phyloP scores from a whole-genome alignment of 1,140 invertebrate species.

The Aphelenchoides besseyi region DNA sequence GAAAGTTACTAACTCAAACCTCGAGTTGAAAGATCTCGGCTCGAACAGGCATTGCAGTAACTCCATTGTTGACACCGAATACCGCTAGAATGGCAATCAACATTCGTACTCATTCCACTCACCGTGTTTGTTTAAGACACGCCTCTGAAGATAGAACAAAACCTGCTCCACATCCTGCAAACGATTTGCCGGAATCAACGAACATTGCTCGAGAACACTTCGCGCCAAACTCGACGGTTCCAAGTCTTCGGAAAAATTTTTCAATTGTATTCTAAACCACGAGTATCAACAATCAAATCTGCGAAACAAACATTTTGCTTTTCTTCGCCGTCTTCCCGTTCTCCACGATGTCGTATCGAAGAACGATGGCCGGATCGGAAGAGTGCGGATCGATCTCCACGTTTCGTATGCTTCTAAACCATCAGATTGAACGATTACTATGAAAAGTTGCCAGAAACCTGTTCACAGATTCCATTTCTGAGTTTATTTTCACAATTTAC shows the following conservation, averaged over 20 bases:
- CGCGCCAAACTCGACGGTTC: slow-evolving; percentile 76
- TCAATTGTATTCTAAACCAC: slow-evolving; percentile 74
- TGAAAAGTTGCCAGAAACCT: too few species aligned
- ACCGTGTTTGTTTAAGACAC: slow-evolving; percentile 66
- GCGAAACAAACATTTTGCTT: slow-evolving; percentile 63
- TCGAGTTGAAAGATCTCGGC: slow-evolving; percentile 16
- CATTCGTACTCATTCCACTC: neutral
- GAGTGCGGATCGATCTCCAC: slow-evolving; percentile 84
- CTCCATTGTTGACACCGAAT: slow-evolving; percentile 15
- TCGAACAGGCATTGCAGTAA: neutral
- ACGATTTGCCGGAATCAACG: slow-evolving; percentile 80
- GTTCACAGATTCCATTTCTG: too few species aligned
- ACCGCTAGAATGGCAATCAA: neutral
- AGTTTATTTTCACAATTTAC: too few species aligned
- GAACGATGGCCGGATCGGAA: slow-evolving; percentile 80
- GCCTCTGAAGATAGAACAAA: slow-evolving; percentile 83
- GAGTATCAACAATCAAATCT: slow-evolving; percentile 15
- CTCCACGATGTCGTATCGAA: slow-evolving; percentile 72
- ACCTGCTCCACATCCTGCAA: slow-evolving; percentile 81
- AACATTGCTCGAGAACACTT: slow-evolving; percentile 83
- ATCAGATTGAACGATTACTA: slow-evolving; percentile 20
- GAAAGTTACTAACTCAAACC: neutral
- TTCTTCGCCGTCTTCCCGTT: slow-evolving; percentile 17
- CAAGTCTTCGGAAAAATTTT: slow-evolving; percentile 76
- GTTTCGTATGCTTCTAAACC: slow-evolving; percentile 71